Evolutionary conservation across 2,113 vertebrate genomes (phyloP).

Genomic region (Gambusia holbrooki): DNA sequence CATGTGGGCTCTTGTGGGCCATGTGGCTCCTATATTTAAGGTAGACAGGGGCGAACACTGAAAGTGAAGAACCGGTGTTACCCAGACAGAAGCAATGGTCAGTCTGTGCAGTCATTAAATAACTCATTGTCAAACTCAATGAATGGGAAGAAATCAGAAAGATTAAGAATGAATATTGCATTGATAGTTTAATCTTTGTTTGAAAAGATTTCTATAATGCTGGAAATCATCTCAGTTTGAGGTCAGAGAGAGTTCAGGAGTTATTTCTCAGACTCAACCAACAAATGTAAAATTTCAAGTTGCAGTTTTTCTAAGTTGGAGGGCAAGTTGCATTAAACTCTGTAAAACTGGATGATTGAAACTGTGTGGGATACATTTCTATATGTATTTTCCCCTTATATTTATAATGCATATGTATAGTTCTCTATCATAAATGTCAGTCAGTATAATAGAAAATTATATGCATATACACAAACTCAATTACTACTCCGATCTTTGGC

Average conservation of each 20-base stretch:
- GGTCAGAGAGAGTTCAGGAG: not conserved
- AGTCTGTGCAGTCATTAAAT: not conserved
- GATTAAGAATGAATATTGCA: not conserved
- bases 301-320: not conserved
- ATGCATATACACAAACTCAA: no score
- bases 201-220: not conserved
- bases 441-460: not conserved
- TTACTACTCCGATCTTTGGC: not conserved
- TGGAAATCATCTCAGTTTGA: not conserved
- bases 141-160: slow-evolving; percentile 19
- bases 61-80: slow-evolving; percentile 2
- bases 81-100: not conserved
- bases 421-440: not conserved
- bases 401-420: not conserved
- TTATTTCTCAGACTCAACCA: not conserved
- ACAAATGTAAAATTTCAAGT: not conserved
- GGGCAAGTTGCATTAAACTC: not conserved
- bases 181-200: not conserved
- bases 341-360: not conserved
- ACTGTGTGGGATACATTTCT: not conserved
- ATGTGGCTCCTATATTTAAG: not conserved
- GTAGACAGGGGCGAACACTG: not conserved
- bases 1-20: not conserved
- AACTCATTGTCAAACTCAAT: slow-evolving; percentile 15
- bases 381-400: not conserved